These are phyloP conservation scores for Drosophila aff. DNA, from an alignment of 1,140 invertebrate species.

Conservation along the genomic window DNA sequence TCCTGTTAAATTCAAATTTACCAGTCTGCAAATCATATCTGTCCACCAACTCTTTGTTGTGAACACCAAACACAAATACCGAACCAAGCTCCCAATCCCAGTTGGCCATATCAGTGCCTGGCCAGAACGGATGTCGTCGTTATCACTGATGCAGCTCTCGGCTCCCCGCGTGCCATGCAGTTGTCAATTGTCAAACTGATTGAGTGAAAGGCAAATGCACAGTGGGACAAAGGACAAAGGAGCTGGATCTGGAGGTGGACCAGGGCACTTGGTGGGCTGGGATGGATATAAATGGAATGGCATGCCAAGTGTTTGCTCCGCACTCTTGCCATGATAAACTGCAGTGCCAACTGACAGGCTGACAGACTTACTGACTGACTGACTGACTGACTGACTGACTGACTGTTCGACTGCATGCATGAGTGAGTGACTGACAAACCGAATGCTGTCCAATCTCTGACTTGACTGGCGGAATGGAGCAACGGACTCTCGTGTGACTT, in stretches of 20 bases:
- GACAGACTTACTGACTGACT: slow-evolving; percentile 28
- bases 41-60: slow-evolving; percentile 10
- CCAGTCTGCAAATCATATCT: background rate
- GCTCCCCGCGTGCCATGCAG: slow-evolving; percentile 42
- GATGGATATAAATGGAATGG: slow-evolving; percentile 6
- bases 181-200: slow-evolving; percentile 77
- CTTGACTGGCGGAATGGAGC: slow-evolving; percentile 27
- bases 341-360: slow-evolving; percentile 30
- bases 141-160: slow-evolving; percentile 45
- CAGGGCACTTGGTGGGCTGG: background rate
- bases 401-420: slow-evolving; percentile 24
- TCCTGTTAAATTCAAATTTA: background rate
- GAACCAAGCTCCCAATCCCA: background rate
- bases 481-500: slow-evolving; percentile 38
- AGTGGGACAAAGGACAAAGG: slow-evolving; percentile 7
- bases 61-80: background rate
- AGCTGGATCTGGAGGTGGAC: slow-evolving; percentile 5
- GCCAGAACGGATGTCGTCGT: slow-evolving; percentile 53
- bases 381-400: slow-evolving; percentile 23
- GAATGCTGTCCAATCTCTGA: slow-evolving; percentile 36
- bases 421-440: slow-evolving; percentile 33
- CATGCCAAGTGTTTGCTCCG: slow-evolving; percentile 21
- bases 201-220: slow-evolving; percentile 68
- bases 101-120: slow-evolving; percentile 20
- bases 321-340: slow-evolving; percentile 48